Base-by-base conservation (phyloP, 2,888 invertebrate genomes). In the Aphrophora alni region DNA sequence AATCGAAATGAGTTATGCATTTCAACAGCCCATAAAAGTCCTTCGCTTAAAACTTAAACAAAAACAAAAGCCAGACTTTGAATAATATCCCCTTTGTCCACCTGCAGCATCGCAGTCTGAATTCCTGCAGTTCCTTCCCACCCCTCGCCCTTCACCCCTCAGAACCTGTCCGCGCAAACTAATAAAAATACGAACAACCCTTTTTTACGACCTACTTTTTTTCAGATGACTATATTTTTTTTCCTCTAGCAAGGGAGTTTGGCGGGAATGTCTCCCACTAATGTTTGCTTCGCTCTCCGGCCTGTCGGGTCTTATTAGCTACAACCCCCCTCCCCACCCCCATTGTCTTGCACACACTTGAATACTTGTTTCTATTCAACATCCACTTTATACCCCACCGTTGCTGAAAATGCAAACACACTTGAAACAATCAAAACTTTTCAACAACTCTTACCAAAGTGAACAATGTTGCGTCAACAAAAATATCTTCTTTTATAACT, bases 111-210 rank as follows among this genome's bases (percentile, higher is more conserved):
- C 14, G 59, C 59, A 59, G 59, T 59, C 59, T 59, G 59, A 59
- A 59, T 59, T 59, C 59, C 59, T 59, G 59, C 59, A 59, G 59
- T 59, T 21, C 59, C 21, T 21, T 7, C 85, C 71, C 84, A 83
- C 84, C 85, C 84, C 90, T 8, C 5, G 33, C 90, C 89, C 88
- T 90, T 90, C 88, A 90, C 90, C 88, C 75, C 88, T 86, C 87
- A 72, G 89, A 89, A 89, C 90, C 89, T 89, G 89, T 89, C 89
- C 78, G 73, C 78, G 78, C 78, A 74, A 79, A 79, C 78, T 74
- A 79, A 79, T 74, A 79, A 79, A 74, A 79, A 79, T 74, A 79
- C 74, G 74, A 74, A 71, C 38, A 38, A 38, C 78, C 77, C 78
- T 59, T 75, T 75, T 75, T 75, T 88, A 87, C 88, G 88, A 87